Conservation (phyloP, 1,140 invertebrate species). For the Pogonomyrmex barbatus region DNA sequence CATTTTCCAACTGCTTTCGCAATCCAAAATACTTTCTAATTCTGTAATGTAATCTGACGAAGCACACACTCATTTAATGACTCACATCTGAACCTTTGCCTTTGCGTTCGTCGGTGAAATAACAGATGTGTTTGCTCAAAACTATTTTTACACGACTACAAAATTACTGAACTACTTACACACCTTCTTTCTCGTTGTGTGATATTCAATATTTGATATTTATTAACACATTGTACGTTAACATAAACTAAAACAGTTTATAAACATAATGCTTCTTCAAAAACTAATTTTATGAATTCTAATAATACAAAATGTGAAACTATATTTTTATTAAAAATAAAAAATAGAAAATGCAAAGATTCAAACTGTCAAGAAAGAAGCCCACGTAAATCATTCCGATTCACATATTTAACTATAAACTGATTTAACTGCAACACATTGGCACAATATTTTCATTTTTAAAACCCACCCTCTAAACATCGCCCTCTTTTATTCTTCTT, state of each 20-base stretch:
- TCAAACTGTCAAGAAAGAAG: neutral
- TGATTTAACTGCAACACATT: neutral
- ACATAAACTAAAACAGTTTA: neutral
- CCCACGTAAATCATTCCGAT: neutral
- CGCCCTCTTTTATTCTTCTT: neutral
- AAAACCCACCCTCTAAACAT: neutral
- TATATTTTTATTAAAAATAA: neutral
- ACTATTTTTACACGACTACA: constrained; percentile 63
- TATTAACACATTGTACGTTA: neutral
- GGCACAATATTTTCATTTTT: neutral
- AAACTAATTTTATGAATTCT: neutral
- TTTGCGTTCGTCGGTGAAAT: constrained; percentile 31
- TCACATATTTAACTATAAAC: neutral
- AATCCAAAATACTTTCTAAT: neutral
- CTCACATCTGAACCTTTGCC: neutral
- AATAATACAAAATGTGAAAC: neutral
- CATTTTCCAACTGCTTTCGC: neutral
- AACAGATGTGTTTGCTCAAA: constrained; percentile 27
- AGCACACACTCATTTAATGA: neutral
- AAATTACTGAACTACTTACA: neutral
- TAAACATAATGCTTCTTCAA: neutral
- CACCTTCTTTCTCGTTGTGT: neutral
- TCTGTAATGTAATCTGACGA: neutral
- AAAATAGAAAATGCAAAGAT: constrained; percentile 1
- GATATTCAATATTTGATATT: neutral